A percentile compares a stretch with the other conserved stretches of the same genome.
Evolutionary conservation across 64 coral and sea anemone species (phyloP).

Genomic region (Trachythela sp.): DNA sequence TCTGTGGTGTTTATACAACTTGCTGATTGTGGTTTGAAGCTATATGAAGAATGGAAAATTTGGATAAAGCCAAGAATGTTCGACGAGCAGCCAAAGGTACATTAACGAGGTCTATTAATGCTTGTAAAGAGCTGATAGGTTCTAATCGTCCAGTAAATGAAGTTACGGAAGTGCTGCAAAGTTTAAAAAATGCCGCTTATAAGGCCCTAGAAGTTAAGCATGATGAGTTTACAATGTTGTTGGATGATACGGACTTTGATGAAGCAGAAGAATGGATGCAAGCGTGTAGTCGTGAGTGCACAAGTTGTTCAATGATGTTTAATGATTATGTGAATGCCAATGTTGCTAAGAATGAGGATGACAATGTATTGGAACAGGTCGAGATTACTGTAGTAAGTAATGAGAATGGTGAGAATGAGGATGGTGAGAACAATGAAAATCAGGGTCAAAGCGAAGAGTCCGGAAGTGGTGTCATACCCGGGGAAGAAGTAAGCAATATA

Average conservation of each 20-base stretch:
- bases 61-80: constrained; percentile 6
- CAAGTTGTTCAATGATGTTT: background rate
- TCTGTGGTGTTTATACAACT: constrained; percentile 6
- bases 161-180: background rate
- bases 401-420: background rate
- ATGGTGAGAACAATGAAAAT: background rate
- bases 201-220: background rate
- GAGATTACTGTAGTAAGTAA: background rate
- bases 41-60: constrained; percentile 11
- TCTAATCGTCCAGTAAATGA: background rate
- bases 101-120: background rate
- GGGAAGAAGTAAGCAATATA: background rate
- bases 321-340: background rate
- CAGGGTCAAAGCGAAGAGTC: background rate
- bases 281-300: background rate
- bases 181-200: background rate
- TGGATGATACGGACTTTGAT: background rate
- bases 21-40: constrained; percentile 32
- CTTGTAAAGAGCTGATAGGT: background rate
- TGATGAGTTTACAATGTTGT: background rate
- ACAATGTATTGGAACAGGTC: too few species aligned
- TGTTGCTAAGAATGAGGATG: background rate
- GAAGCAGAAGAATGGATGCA: constrained; percentile 1
- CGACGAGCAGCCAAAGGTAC: constrained; percentile 10
- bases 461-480: constrained; percentile 2